These are phyloP conservation scores for Pardosa pseudoannulata DNA, from an alignment of 2,888 invertebrate species.

Conservation along the genomic window DNA sequence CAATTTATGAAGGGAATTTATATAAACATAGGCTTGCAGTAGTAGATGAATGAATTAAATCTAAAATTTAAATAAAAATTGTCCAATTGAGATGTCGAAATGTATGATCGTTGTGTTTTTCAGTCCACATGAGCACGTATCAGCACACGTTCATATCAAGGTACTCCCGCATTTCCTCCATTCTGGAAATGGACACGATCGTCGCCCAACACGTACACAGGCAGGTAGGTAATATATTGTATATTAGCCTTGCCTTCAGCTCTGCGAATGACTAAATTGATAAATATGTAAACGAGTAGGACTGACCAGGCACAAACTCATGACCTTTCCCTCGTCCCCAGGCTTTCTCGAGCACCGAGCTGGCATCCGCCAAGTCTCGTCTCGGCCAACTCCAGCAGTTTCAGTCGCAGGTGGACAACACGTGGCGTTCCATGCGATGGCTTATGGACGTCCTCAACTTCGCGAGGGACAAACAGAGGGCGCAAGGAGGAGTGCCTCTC, in stretches of 20 bases:
- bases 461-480: conserved; percentile 86
- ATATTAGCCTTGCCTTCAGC: too few species aligned
- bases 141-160: conserved; percentile 92
- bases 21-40: too few species aligned
- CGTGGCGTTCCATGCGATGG: conserved; percentile 97
- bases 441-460: conserved; percentile 96
- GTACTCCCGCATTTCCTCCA: conserved; percentile 94
- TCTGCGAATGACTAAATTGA: too few species aligned
- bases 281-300: too few species aligned
- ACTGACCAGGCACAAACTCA: too few species aligned
- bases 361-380: conserved; percentile 90
- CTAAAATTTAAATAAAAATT: too few species aligned
- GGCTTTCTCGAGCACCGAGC: conserved; percentile 93
- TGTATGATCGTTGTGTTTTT: conserved; percentile 83
- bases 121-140: conserved; percentile 96
- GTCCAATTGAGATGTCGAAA: too few species aligned
- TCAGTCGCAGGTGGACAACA: conserved; percentile 88
- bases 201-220: conserved; percentile 94
- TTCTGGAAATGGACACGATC: conserved; percentile 93
- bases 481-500: conserved; percentile 78
- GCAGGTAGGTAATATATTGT: conserved; percentile 82
- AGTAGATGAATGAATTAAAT: too few species aligned
- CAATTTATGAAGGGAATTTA: too few species aligned
- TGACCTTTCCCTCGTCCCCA: too few species aligned
- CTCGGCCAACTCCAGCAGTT: conserved; percentile 88